A percentile compares a stretch with the other conserved stretches of the same genome.
Conservation (phyloP, 2,888 invertebrate genomes). For the Drosophila lacicola region DNA sequence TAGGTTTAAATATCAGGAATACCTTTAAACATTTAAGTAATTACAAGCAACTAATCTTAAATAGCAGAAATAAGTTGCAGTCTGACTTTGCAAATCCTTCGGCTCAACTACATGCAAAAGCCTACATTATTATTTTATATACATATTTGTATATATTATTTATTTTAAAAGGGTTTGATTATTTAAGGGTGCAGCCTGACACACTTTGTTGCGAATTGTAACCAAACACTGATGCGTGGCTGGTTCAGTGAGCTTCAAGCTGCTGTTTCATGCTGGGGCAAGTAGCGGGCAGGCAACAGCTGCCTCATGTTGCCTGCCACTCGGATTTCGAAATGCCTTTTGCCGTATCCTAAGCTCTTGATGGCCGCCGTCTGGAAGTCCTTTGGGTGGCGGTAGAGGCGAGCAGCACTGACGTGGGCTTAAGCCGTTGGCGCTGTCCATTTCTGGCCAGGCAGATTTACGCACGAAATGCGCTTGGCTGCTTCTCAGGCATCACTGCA, state of each 20-base stretch:
- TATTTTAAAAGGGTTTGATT: not conserved
- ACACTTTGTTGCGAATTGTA: constrained; percentile 14
- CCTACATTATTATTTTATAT: too few relatives aligned
- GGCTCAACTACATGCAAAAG: too few relatives aligned
- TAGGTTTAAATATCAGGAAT: not conserved
- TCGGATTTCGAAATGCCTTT: constrained; percentile 15
- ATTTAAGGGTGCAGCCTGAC: not conserved
- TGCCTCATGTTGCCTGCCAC: constrained; percentile 16
- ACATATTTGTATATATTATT: too few relatives aligned
- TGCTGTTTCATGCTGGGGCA: constrained; percentile 7
- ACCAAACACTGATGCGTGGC: constrained; percentile 20
- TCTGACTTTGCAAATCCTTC: not conserved
- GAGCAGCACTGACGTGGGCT: constrained; percentile 19
- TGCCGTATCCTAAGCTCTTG: constrained; percentile 41
- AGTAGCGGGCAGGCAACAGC: constrained; percentile 4
- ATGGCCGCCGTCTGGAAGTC: constrained; percentile 10
- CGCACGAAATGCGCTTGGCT: constrained; percentile 58
- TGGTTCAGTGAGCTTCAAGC: constrained; percentile 21
- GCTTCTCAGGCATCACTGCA: constrained; percentile 28
- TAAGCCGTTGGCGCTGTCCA: constrained; percentile 52
- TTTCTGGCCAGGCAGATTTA: constrained; percentile 44
- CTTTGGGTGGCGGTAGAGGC: not conserved
- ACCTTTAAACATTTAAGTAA: not conserved
- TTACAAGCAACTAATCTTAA: not conserved
- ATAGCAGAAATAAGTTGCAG: not conserved